phyloP scores from a whole-genome alignment of 2,797 vertebrate genomes.

The Liparis tanakae region DNA sequence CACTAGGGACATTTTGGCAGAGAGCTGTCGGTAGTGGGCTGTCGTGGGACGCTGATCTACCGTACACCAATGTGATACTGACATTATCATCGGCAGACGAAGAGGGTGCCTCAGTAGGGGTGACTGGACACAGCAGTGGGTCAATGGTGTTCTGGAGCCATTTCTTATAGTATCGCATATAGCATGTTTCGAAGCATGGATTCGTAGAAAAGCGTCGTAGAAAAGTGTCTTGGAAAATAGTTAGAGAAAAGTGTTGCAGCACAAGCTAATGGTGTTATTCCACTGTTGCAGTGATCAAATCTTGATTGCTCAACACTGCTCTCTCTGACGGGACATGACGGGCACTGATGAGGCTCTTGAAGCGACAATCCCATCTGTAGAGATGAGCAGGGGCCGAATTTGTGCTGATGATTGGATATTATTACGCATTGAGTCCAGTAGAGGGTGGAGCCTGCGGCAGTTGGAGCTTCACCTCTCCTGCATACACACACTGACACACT shows the following conservation, averaged over 20 bases:
- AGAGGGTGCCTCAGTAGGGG: too few relatives aligned
- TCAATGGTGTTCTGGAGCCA: neutral
- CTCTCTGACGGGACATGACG: neutral
- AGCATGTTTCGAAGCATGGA: too few relatives aligned
- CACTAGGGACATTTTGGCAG: neutral
- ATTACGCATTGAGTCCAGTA: neutral
- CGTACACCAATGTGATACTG: too few relatives aligned
- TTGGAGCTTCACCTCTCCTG: neutral
- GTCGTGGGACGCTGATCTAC: too few relatives aligned
- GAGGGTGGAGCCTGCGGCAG: neutral
- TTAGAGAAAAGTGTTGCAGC: neutral
- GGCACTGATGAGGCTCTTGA: neutral
- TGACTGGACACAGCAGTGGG: neutral
- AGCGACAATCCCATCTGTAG: neutral
- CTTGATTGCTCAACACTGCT: neutral
- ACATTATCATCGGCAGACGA: too few relatives aligned
- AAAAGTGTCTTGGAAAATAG: neutral
- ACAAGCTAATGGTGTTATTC: neutral
- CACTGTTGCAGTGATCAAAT: neutral
- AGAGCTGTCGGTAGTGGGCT: neutral
- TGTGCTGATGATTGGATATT: neutral
- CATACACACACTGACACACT: neutral
- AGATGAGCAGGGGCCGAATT: neutral
- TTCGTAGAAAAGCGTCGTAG: neutral
- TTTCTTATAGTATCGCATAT: too few relatives aligned